phyloP scores from a whole-genome alignment of 1,140 invertebrate genomes.

The Drosophila pruinosa region DNA sequence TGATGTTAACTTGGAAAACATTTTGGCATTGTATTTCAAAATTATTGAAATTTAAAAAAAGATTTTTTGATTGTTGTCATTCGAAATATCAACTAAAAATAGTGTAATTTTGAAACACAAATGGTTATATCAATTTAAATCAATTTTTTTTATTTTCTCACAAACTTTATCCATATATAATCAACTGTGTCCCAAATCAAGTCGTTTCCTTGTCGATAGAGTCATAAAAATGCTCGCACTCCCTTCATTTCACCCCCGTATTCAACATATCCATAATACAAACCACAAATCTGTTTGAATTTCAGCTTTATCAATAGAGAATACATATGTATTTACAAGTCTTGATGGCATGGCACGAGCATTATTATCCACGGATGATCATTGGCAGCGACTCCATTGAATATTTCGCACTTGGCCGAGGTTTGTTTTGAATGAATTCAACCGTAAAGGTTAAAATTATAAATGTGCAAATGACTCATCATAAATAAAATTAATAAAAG shows the following conservation, averaged over 20 bases:
- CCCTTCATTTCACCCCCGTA: background rate
- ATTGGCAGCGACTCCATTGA: conserved; percentile 24
- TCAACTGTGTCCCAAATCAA: background rate
- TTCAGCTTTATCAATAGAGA: background rate
- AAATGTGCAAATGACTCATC: conserved; percentile 83
- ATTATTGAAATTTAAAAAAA: too few species aligned
- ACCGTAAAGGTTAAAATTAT: conserved; percentile 82
- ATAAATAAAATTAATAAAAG: conserved; percentile 83
- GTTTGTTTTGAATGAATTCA: conserved; percentile 80
- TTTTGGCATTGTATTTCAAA: too few species aligned
- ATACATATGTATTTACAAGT: conserved; percentile 3
- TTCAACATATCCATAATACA: background rate
- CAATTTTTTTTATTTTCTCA: too few species aligned
- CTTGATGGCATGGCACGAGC: background rate
- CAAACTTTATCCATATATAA: background rate
- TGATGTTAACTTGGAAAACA: background rate
- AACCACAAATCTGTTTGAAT: conserved; percentile 22
- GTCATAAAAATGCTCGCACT: conserved; percentile 4
- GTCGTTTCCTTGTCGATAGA: background rate
- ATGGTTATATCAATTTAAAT: too few species aligned
- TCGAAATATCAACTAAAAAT: too few species aligned
- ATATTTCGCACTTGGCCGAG: conserved; percentile 30
- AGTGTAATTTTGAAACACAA: too few species aligned
- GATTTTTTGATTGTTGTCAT: too few species aligned
- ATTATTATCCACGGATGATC: conserved; percentile 34